Percentiles rank a stretch among this genome's conserved stretches.
Conservation (phyloP, 92 coral and sea anemone genomes). For the Muricea muricata region DNA sequence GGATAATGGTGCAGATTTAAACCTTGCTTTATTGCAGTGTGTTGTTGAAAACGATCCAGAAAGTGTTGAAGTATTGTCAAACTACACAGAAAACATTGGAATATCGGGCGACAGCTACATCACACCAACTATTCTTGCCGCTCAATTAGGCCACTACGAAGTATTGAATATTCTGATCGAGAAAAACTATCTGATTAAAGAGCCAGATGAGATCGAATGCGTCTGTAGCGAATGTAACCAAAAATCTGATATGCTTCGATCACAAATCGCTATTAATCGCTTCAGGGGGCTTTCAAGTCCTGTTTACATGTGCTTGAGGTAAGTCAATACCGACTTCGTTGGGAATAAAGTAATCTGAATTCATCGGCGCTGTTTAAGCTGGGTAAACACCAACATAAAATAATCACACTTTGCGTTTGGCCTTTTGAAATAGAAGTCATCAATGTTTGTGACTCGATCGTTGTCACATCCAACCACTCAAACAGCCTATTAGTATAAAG, state of each 20-base stretch:
- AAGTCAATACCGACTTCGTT: too few species aligned
- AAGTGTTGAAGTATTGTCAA: slow-evolving; percentile 62
- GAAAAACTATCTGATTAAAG: slow-evolving; percentile 59
- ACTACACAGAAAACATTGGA: slow-evolving; percentile 23
- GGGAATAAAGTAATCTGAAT: too few species aligned
- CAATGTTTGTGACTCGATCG: too few species aligned
- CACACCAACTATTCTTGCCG: slow-evolving; percentile 76
- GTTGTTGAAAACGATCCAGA: slow-evolving; percentile 72
- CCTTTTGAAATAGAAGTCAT: too few species aligned
- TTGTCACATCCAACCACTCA: too few species aligned
- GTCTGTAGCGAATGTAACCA: slow-evolving; percentile 42
- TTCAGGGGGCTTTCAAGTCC: slow-evolving; percentile 85
- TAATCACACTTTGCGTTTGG: too few species aligned
- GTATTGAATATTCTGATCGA: slow-evolving; percentile 64
- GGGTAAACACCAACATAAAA: too few species aligned
- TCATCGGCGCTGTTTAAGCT: too few species aligned
- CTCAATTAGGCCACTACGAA: slow-evolving; percentile 74
- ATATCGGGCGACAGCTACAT: slow-evolving; percentile 44
- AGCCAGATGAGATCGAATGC: slow-evolving; percentile 48
- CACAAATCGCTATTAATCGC: slow-evolving; percentile 70
- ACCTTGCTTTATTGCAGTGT: slow-evolving; percentile 78
- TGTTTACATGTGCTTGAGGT: slow-evolving; percentile 68
- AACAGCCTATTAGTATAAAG: too few species aligned
- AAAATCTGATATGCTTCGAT: slow-evolving; percentile 68
- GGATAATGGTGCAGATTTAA: slow-evolving; percentile 78